Conservation (phyloP, 2,888 invertebrate species). For the Helicoverpa assulta region DNA sequence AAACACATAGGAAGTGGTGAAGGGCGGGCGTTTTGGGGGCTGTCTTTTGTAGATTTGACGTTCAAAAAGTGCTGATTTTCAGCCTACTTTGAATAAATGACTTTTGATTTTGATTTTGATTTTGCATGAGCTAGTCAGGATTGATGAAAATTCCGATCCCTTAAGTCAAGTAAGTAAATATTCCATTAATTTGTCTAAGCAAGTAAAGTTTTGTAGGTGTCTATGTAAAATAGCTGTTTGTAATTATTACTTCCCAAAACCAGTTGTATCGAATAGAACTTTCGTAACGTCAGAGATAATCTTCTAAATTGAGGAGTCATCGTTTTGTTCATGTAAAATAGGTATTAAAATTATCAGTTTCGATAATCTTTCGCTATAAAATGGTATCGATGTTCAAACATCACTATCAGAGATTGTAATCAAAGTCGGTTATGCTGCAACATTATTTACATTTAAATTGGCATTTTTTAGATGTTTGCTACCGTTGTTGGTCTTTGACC, state of each 20-base stretch:
- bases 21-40: no score
- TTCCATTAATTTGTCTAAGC: constrained; percentile 36
- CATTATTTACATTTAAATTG: constrained; percentile 36
- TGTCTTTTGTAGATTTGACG: no score
- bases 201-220: constrained; percentile 64
- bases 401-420: constrained; percentile 52
- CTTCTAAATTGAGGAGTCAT: constrained; percentile 58
- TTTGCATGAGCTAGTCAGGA: no score
- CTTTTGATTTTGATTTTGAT: no score
- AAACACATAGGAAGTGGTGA: no score
- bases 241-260: constrained; percentile 70
- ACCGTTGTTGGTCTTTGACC: constrained; percentile 4
- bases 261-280: constrained; percentile 68
- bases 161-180: not conserved
- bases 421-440: constrained; percentile 24
- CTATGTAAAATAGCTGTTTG: constrained; percentile 62
- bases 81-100: no score
- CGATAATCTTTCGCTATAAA: constrained; percentile 55
- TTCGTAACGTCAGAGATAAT: constrained; percentile 69
- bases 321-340: constrained; percentile 57
- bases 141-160: no score
- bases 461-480: constrained; percentile 25
- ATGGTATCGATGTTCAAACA: constrained; percentile 50
- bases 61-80: no score
- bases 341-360: constrained; percentile 54